Evolutionary conservation across 2,113 vertebrate genomes (phyloP), one percentile per base, ranked within the genome.

Genomic region (Gallinago media): DNA sequence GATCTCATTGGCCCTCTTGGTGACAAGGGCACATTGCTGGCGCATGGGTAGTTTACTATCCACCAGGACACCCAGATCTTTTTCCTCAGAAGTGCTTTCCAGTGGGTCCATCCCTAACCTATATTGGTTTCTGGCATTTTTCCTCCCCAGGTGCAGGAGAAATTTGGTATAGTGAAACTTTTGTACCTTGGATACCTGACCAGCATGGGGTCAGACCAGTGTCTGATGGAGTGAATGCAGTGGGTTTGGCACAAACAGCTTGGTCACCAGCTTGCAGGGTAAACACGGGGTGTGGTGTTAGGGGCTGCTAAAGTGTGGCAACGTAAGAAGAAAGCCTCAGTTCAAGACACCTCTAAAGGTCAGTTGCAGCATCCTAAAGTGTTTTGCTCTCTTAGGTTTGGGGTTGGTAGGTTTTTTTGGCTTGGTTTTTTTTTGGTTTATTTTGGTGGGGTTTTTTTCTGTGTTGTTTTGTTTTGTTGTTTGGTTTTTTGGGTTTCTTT

Each of bases 201-300:
- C 14, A 63, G 12, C 0, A 0, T 11, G 47, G n/a, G 8, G 32
- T 25, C 40, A 66, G 26, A 70, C 4, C 2, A 38, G 9, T 2
- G 2, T 46, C 62, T 79, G 47, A 42, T 21, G 17, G 26, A 67
- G 25, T 7, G 63, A 59, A 80, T 32, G 16, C 18, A 78, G 5
- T 0, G 2, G 15, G 13, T 21, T 66, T 58, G 38, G 17, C 49
- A 54, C 46, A 36, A 79, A 72, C 16, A 88, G 4, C n/a, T 65
- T 47, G 16, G 17, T 40, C 2, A 1, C 9, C n/a, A 76, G 44
- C 22, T 71, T 77, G 25, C 36, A 38, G 27, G 18, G 58, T 42
- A 52, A 72, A 65, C 14, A 46, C 34, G 0, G 6, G 15, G 8
- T 76, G 29, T 52, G 26, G 3, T 21, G 25, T 8, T 66, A 52